Evolutionary conservation across 2,797 vertebrate genomes (phyloP), one percentile per base, ranked within the genome.

Genomic region (Micropoecilia bifurca): DNA sequence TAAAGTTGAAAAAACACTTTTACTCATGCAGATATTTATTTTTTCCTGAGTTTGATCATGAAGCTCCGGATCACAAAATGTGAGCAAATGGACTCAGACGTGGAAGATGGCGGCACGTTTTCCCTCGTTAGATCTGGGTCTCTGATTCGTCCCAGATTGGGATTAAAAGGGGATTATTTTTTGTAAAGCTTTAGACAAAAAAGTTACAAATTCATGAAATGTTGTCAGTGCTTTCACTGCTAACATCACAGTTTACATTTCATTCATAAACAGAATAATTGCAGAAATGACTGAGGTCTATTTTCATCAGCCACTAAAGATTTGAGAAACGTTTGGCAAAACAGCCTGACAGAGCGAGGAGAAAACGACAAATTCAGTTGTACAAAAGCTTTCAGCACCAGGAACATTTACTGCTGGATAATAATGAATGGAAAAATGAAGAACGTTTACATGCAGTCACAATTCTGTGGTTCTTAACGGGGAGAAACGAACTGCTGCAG

Each of bases 101-200:
- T 79, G 63, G 61, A 80, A 87, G 82, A 84, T 30, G 80, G 83
- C 43, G 75, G 59, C 50, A 71, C 74, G 83, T 69, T 61, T 90
- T 76, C 7, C 47, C 43, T 69, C 69, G 47, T 55, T 43, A 22
- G 55, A 82, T 77, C 71, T 78, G 71, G 75, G 82, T 82, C 76
- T 78, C 48, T 85, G 73, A 77, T 61, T 73, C 92, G 74, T 93
- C 53, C 83, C 50, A 46, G 71, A 73, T 25, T 71, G 63, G 43
- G 76, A 71, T 77, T 69, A 61, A 61, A 81, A n/a, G 71, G 71
- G 68, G 14, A 36, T 68, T 84, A 3, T 76, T n/a, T 63, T 73
- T 79, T 6, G 59, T 41, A 39, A 83, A 74, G 45, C 41, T 36
- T 59, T 39, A 39, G 3, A 3, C 12, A 53, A 50, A 6, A 53